Base-by-base conservation (phyloP, 1,140 invertebrate genomes). In the Sycophila sp. region DNA sequence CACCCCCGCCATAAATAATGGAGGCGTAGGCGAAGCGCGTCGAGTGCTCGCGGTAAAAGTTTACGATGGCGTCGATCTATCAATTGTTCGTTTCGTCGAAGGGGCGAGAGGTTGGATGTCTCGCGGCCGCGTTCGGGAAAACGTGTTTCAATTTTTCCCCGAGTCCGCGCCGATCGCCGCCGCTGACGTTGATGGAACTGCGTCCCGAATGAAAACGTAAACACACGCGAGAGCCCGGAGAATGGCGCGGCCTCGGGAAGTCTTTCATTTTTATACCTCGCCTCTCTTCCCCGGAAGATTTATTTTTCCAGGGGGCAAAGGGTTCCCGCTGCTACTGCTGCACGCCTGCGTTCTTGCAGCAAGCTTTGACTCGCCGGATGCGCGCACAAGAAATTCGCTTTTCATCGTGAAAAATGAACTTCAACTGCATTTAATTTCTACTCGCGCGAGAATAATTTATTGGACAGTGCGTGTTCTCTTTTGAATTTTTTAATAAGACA, bases 91-190 rank as follows among this genome's bases (percentile, higher is more conserved):
- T 36, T 47, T n/a, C n/a, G n/a, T n/a, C 42, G 19, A 4, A 47
- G 42, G 6, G 13, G 42, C 30, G 15, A n/a, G n/a, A n/a, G n/a
- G n/a, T n/a, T n/a, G 11, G 15, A 6, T 59, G 56, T 40, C 34
- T 62, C 40, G 24, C 17, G 13, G 26, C 32, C 40, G 40, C 22
- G 17, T 4, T 15, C 56, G 56, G 32, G 30, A 40, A 53, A 59
- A 40, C 56, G 56, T 60, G 58, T 60, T 60, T 60, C 58, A 60
- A 60, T 60, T 60, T 60, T 60, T 60, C 58, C 58, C 45, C 22
- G 22, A 19, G 30, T 45, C 4, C 38, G n/a, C 58, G 58, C n/a
- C n/a, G n/a, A n/a, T 45, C 24, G 60, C 60, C 8, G n/a, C 36
- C 11, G 24, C 40, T 36, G 60, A 64, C 60, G 45, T 36, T 64